A percentile compares a stretch with the other conserved stretches of the same genome.
These are phyloP conservation scores for Wasmannia auropunctata DNA, from an alignment of 1,140 invertebrate species.

Conservation along the genomic window DNA sequence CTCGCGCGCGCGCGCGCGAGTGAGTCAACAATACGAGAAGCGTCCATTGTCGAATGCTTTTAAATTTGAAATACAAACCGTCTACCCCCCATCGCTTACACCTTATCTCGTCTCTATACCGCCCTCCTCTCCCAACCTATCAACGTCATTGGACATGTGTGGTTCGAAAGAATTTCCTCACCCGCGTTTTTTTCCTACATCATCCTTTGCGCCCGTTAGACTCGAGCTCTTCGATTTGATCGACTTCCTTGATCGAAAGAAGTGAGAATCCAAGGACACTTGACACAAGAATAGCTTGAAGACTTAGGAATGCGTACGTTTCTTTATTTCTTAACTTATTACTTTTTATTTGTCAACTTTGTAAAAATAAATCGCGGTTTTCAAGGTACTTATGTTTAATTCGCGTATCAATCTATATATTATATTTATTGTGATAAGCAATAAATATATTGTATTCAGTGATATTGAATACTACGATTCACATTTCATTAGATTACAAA, in stretches of 20 bases:
- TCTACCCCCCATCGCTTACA: slow-evolving; percentile 74
- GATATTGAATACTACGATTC: background rate
- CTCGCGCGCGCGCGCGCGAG: slow-evolving; percentile 37
- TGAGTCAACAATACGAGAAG: slow-evolving; percentile 83
- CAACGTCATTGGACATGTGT: slow-evolving; percentile 65
- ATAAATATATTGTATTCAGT: background rate
- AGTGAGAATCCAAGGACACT: background rate
- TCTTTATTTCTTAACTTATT: background rate
- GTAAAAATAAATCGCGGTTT: background rate
- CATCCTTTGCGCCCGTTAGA: no score
- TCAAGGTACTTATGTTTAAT: background rate
- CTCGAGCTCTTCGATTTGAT: background rate
- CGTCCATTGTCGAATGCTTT: slow-evolving; percentile 84
- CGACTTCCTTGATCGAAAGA: slow-evolving; percentile 5
- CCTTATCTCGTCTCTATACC: background rate
- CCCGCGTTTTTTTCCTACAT: slow-evolving; percentile 54
- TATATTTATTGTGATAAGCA: background rate
- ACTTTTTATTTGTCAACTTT: background rate
- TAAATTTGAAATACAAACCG: slow-evolving; percentile 85
- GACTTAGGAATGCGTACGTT: background rate
- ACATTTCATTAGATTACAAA: background rate
- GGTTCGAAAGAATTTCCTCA: slow-evolving; percentile 56
- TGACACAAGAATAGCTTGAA: background rate
- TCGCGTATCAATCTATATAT: background rate
- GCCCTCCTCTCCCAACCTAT: slow-evolving; percentile 45